A percentile compares a stretch with the other conserved stretches of the same genome.
Evolutionary conservation across 2,113 vertebrate species (phyloP).

Genomic region (Paradoxurus hermaphroditus): DNA sequence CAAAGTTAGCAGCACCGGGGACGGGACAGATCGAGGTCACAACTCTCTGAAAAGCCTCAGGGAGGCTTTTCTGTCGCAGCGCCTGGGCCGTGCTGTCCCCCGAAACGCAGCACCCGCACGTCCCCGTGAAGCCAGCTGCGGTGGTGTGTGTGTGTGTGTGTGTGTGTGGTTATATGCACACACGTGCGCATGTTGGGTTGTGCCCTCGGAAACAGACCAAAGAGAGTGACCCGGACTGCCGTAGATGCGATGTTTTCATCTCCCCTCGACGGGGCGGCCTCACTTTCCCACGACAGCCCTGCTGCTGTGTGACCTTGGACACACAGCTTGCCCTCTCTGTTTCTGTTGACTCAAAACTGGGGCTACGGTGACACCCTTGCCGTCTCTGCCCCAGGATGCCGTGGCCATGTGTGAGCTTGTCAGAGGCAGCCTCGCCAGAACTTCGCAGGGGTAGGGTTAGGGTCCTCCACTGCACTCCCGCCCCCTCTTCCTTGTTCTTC

Average conservation of each 20-base stretch:
- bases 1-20: no score
- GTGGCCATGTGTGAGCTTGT: not conserved
- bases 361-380: not conserved
- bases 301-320: not conserved
- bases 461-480: no score
- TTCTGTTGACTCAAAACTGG: not conserved
- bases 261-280: not conserved
- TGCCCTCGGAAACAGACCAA: not conserved
- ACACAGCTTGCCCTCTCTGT: not conserved
- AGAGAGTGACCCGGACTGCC: not conserved
- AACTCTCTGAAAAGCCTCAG: no score
- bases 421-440: not conserved
- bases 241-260: not conserved
- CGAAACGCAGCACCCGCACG: not conserved
- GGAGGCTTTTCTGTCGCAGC: not conserved
- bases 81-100: not conserved
- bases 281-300: not conserved
- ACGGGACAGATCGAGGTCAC: no score
- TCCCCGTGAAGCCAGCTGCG: not conserved
- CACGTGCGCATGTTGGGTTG: fast-evolving
- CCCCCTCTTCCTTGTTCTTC: not conserved
- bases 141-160: not conserved
- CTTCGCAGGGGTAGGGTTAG: not conserved
- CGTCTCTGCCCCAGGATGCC: not conserved
- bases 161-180: fast-evolving